phyloP scores from a whole-genome alignment of 2,888 invertebrate genomes.

The Sicus ferrugineus region DNA sequence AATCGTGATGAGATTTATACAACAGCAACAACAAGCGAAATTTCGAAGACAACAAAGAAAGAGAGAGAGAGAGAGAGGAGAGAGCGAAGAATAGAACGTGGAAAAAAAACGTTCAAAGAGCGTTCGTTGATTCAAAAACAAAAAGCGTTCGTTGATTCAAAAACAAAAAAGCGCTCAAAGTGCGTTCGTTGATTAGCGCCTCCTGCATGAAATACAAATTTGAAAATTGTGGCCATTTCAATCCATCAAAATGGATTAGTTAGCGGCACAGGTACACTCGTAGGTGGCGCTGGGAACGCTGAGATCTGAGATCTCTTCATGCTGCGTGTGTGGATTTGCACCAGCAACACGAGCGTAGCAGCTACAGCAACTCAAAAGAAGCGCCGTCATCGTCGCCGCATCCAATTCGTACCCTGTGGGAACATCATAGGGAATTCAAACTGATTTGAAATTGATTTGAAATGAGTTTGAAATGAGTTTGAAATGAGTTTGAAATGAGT shows the following conservation, averaged over 20 bases:
- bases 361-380: neutral
- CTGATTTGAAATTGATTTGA: no score
- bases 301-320: no score
- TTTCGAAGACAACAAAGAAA: neutral
- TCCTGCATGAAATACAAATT: neutral
- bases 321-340: neutral
- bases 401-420: conserved; percentile 26
- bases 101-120: no score
- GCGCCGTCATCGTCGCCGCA: neutral
- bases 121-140: no score
- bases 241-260: conserved; percentile 8
- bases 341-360: neutral
- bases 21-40: neutral
- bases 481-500: no score
- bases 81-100: no score
- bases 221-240: neutral
- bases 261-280: neutral
- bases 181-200: neutral
- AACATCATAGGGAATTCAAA: no score
- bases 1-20: conserved; percentile 16
- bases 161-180: neutral
- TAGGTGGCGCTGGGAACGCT: neutral
- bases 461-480: no score
- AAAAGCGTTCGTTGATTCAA: no score
- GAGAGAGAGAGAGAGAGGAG: no score